Base-by-base conservation (phyloP, 1,140 invertebrate species). In the Batillaria attramentaria region DNA sequence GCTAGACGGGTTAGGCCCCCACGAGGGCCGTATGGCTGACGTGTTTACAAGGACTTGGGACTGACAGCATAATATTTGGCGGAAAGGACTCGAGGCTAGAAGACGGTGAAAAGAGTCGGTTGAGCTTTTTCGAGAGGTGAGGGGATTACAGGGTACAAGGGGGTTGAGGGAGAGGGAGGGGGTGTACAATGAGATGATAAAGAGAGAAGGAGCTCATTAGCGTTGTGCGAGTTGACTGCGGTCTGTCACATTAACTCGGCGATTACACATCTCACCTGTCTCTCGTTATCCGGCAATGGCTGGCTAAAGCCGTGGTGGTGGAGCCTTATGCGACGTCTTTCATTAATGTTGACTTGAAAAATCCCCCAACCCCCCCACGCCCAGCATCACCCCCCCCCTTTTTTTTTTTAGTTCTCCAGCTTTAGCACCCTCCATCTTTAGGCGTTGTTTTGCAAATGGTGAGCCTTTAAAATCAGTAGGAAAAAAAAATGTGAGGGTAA, bases 81-180 rank as follows among this genome's bases (percentile, higher is more conserved):
- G 43, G 65, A 18, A 24, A 8, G 57, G 24, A 60, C 18, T 70
- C 8, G 33, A 16, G 28, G 20, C 28, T 31, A 16, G 18, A 6
- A 42, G 68, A 37, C 28, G 8, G 18, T 65, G 8, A 28, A 8
- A 24, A 31, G 10, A 65, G 62, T 24, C 16, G 42, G 13, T 43
- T 13, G 10, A 79, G 70, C 31, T 43, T 39, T 60, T 35, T 39
- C 33, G 76, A 72, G 35, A 69, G 39, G 18, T 70, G 43, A 28
- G 46, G 62, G 50, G 50, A 66, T 78, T 68, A 54, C 10, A 54
- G 57, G 43, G 37, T 3, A 37, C 28, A 24, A 66, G 35, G 60
- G 66, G 41, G 79, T 70, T 69, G 62, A 39, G 70, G 75, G 39
- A 78, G 79, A 78, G 50, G 75, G 13, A 78, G 75, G 46, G 78